Evolutionary conservation across 1,140 invertebrate genomes (phyloP).

Genomic region (Branchinecta lindahli): DNA sequence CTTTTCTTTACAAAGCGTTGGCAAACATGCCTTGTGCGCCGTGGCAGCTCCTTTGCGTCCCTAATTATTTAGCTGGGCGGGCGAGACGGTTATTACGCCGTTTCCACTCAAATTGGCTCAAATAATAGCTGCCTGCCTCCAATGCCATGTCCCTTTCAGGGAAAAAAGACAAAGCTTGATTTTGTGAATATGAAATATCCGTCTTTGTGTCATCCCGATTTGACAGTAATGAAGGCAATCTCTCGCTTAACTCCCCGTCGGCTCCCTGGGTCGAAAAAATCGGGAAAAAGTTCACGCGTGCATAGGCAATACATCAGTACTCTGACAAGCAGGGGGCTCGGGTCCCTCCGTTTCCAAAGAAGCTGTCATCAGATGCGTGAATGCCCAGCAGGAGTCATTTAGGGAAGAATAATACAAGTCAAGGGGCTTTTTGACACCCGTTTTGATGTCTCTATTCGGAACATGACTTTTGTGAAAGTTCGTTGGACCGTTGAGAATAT

Average conservation of each 20-base stretch:
- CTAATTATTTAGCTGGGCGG: background rate
- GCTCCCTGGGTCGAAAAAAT: conserved; percentile 9
- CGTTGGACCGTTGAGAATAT: background rate
- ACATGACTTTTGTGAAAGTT: conserved; percentile 6
- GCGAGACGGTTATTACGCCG: background rate
- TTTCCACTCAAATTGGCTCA: background rate
- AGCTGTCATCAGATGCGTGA: conserved; percentile 7
- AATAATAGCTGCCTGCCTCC: background rate
- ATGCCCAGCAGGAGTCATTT: conserved; percentile 1
- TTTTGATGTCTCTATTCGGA: background rate
- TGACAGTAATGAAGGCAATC: too few species aligned
- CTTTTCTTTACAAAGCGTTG: too few species aligned
- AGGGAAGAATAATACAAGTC: conserved; percentile 6
- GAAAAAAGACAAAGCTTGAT: background rate
- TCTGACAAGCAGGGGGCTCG: background rate
- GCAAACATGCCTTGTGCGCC: too few species aligned
- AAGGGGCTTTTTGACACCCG: conserved; percentile 9
- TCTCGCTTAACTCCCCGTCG: background rate
- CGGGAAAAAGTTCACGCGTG: background rate
- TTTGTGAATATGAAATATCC: conserved; percentile 5
- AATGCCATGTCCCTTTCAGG: background rate
- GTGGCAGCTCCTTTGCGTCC: background rate
- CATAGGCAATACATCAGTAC: background rate
- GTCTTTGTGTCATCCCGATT: background rate
- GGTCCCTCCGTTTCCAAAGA: background rate